Evolutionary conservation across 1,140 invertebrate genomes (phyloP).

Genomic region (Papilio polytes): DNA sequence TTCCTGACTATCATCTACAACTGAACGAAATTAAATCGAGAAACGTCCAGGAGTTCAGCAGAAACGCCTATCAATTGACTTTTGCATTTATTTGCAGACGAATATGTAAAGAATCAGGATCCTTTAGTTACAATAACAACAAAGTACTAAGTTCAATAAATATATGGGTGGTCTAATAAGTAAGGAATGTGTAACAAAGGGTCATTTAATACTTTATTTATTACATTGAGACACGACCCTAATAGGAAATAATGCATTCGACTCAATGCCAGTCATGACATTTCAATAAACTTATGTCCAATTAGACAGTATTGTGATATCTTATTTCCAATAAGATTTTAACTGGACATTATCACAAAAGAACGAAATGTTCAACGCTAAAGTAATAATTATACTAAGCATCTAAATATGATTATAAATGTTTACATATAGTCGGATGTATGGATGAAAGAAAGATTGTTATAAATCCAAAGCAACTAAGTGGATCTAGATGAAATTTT

Average conservation of each 20-base stretch:
- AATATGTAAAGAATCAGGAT: background rate
- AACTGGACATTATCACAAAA: background rate
- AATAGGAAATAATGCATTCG: background rate
- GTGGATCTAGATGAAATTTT: too few relatives aligned
- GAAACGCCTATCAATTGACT: too few relatives aligned
- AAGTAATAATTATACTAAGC: too few relatives aligned
- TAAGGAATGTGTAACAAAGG: slow-evolving; percentile 1
- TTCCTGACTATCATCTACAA: too few relatives aligned
- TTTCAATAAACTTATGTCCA: slow-evolving; percentile 10
- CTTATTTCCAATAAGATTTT: slow-evolving; percentile 3
- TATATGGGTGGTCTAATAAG: slow-evolving; percentile 5
- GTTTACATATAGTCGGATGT: too few relatives aligned
- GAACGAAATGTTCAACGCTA: too few relatives aligned
- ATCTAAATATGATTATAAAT: too few relatives aligned
- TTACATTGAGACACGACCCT: background rate
- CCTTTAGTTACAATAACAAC: background rate
- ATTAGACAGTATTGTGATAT: background rate
- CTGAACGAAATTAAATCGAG: too few relatives aligned
- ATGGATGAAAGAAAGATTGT: too few relatives aligned
- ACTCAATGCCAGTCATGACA: background rate
- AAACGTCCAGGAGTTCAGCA: too few relatives aligned
- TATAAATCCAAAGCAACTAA: too few relatives aligned
- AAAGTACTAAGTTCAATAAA: background rate
- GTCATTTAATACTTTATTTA: background rate
- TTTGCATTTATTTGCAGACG: too few relatives aligned